Base-by-base conservation (phyloP, 2,113 vertebrate species). In the Antechinus flavipes region DNA sequence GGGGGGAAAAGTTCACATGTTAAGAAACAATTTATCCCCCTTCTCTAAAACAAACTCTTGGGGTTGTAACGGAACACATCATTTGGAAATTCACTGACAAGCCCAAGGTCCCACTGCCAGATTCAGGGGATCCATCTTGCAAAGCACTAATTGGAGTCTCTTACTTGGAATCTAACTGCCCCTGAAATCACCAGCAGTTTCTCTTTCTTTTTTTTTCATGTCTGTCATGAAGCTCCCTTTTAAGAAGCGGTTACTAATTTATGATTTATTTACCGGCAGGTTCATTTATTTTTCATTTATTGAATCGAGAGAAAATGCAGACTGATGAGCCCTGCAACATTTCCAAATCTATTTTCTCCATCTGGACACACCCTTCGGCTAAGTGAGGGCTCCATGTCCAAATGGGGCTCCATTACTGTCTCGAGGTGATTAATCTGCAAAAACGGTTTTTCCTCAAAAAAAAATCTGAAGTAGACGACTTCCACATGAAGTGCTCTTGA, bases 81-180 rank as follows among this genome's bases (percentile, higher is more conserved):
- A 95, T 95, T 84, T 97, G 97, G 92, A 98, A 98, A 98, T 96
- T 91, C 95, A 97, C 92, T 96, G 96, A 98, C 97, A 97, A 95
- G 90, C 89, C 96, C 93, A 96, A 94, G 89, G 92, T 90, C 89
- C 90, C 24, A 35, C 24, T 42, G 46, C 47, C 47, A 90, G 90
- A 8, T 95, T 94, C 23, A 92, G 9, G 90, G 1, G 12, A 42
- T n/a, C 6, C 91, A 30, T 95, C 49, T 93, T 91, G 92, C 96
- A 90, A 91, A 56, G 27, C 84, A 27, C 11, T 93, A 91, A 52
- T 90, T 47, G 52, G 93, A 94, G 27, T 61, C 68, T 42, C 68
- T 84, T 2, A 9, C 7, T 92, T 90, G 55, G 27, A 94, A 58
- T 1, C 2, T 23, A 91, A 14, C 91, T 54, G 26, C 68, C 11